Evolutionary conservation across 2,113 vertebrate genomes (phyloP).

Genomic region (Colossoma macropomum): DNA sequence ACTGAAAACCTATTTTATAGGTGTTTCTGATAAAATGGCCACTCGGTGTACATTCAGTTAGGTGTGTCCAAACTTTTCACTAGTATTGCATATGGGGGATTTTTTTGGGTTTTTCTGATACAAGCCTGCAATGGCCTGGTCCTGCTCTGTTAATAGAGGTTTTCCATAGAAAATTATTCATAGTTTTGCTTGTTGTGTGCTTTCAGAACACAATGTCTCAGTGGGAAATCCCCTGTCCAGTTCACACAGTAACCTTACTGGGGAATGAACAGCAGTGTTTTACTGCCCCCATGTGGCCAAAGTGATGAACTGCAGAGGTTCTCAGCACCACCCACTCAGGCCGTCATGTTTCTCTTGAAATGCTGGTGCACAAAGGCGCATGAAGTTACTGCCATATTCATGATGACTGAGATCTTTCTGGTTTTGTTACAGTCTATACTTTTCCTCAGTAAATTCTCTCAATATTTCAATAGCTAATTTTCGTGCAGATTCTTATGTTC

Average conservation of each 20-base stretch:
- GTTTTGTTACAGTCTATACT: background rate
- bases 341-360: background rate
- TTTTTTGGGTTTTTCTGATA: too few species aligned
- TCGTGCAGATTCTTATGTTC: background rate
- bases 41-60: background rate
- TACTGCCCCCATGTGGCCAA: background rate
- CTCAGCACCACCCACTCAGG: background rate
- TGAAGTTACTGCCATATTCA: background rate
- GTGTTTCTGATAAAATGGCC: background rate
- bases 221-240: background rate
- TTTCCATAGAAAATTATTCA: background rate
- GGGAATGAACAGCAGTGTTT: background rate
- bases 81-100: background rate
- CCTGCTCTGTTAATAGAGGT: background rate
- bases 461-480: background rate
- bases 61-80: background rate
- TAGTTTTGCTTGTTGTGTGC: background rate
- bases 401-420: too few species aligned
- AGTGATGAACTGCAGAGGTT: background rate
- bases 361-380: background rate
- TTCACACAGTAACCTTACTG: background rate
- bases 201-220: background rate
- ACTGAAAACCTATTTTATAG: too few species aligned
- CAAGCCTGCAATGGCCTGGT: background rate
- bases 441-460: background rate